Conservation (phyloP, 2,888 invertebrate species). For the Campoplex nolae region DNA sequence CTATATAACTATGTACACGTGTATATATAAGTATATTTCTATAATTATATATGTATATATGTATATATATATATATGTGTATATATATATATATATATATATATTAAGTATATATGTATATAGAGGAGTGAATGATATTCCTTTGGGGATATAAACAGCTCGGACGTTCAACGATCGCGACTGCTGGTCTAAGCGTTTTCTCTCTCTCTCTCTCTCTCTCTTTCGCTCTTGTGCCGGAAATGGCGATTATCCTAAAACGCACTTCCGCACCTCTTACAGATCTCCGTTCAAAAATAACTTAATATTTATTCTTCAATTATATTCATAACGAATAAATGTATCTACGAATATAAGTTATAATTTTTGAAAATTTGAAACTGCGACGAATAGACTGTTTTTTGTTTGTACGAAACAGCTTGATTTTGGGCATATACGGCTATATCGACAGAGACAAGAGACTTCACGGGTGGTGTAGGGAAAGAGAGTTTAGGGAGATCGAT, state of each 20-base stretch:
- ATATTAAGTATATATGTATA: slow-evolving; percentile 7
- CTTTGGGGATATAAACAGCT: slow-evolving; percentile 54
- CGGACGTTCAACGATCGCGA: slow-evolving; percentile 48
- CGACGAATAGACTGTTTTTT: not conserved
- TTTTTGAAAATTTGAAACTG: no score
- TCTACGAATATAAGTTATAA: no score
- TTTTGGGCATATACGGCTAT: not conserved
- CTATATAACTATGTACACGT: slow-evolving; percentile 1
- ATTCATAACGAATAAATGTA: not conserved
- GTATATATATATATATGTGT: slow-evolving; percentile 8
- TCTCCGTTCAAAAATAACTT: not conserved
- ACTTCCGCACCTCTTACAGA: slow-evolving; percentile 56
- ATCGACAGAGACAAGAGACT: no score
- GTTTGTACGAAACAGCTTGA: not conserved
- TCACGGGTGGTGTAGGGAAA: not conserved
- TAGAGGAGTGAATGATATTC: slow-evolving; percentile 30
- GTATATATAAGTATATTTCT: slow-evolving; percentile 17
- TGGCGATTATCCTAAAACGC: slow-evolving; percentile 59
- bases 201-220: slow-evolving; percentile 20
- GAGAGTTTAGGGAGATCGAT: slow-evolving; percentile 50
- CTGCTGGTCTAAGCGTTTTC: slow-evolving; percentile 27
- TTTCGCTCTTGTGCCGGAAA: slow-evolving; percentile 43
- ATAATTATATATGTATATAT: slow-evolving; percentile 12
- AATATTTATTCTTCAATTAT: slow-evolving; percentile 3
- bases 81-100: slow-evolving; percentile 9